These are phyloP conservation scores for Vulpes lagopus DNA, from an alignment of 2,113 vertebrate species.

Conservation along the genomic window DNA sequence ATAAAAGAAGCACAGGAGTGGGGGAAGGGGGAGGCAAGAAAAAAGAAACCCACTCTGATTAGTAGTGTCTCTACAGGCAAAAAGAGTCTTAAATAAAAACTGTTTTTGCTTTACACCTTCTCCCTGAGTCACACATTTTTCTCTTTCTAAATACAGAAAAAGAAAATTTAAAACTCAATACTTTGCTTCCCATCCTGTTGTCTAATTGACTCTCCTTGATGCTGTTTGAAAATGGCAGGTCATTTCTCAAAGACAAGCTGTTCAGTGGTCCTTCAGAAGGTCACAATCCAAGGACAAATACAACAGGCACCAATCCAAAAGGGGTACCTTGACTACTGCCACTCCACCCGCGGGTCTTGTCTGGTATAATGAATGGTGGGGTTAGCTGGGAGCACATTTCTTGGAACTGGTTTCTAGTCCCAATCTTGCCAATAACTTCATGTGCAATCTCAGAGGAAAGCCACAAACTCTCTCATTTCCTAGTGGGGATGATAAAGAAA, in stretches of 20 bases:
- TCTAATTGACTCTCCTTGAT: slow-evolving; percentile 49
- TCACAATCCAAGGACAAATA: slow-evolving; percentile 59
- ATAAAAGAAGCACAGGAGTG: not conserved
- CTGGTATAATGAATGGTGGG: not conserved
- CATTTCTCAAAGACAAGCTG: slow-evolving; percentile 59
- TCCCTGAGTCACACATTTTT: slow-evolving; percentile 36
- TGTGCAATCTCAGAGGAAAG: slow-evolving; percentile 22
- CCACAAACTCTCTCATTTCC: not conserved
- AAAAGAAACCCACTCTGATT: slow-evolving; percentile 78
- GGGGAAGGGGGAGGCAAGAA: not conserved
- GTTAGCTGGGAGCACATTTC: not conserved
- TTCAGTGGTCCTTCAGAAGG: not conserved
- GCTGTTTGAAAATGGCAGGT: not conserved
- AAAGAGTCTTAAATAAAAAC: slow-evolving; percentile 71
- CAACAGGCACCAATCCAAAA: not conserved
- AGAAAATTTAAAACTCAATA: slow-evolving; percentile 37
- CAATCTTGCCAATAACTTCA: not conserved
- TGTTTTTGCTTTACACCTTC: slow-evolving; percentile 75
- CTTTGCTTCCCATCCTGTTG: slow-evolving; percentile 48
- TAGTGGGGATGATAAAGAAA: not conserved
- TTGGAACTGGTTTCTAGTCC: not conserved
- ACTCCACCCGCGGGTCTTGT: not conserved
- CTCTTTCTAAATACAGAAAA: slow-evolving; percentile 45
- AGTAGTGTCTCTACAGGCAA: slow-evolving; percentile 78
- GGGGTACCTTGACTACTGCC: not conserved